Evolutionary conservation across 2,888 invertebrate genomes (phyloP).

Genomic region (Smittia aterrima): DNA sequence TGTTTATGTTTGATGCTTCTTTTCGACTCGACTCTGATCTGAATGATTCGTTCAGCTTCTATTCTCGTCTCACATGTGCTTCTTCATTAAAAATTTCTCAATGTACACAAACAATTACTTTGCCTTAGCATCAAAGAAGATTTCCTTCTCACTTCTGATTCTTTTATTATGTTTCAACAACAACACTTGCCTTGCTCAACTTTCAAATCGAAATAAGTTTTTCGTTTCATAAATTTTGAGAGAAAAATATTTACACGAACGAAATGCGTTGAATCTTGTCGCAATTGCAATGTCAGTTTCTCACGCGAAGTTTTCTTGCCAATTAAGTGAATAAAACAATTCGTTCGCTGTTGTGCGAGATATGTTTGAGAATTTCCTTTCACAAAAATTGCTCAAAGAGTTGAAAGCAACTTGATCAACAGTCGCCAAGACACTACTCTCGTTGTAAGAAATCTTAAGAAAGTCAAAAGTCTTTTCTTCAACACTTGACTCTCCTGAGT

Average conservation of each 20-base stretch:
- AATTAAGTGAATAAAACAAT: conserved; percentile 3
- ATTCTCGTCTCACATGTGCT: not conserved
- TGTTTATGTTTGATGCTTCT: not conserved
- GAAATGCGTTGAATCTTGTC: not conserved
- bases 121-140: not conserved
- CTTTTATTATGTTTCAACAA: conserved; percentile 5
- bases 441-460: not conserved
- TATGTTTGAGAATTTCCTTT: not conserved
- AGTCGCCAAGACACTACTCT: conserved; percentile 32
- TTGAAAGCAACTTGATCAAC: conserved; percentile 24
- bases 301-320: conserved; percentile 6
- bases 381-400: not conserved
- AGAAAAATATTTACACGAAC: not conserved
- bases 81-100: not conserved
- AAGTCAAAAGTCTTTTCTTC: too few species aligned
- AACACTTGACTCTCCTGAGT: too few species aligned
- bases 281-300: not conserved
- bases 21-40: not conserved
- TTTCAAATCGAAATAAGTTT: not conserved
- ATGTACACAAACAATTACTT: not conserved
- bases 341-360: not conserved
- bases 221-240: not conserved
- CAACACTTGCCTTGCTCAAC: not conserved
- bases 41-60: not conserved
- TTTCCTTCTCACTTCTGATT: not conserved